Conservation (phyloP, 2,888 invertebrate genomes). For the Nemotelus nigrinus region DNA sequence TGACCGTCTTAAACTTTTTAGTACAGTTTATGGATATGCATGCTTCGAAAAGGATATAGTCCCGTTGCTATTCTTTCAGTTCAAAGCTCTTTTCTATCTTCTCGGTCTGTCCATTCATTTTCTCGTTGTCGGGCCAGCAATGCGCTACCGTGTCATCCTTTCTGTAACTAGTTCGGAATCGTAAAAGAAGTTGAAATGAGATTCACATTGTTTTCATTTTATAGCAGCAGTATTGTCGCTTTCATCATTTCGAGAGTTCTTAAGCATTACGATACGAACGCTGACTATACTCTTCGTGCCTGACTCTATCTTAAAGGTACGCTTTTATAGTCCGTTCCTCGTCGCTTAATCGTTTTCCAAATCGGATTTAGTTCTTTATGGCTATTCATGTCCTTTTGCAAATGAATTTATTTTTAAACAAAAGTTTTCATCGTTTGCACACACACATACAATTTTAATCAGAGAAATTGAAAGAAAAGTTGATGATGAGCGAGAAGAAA, state of each 20-base stretch:
- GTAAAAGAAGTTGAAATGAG: constrained; percentile 32
- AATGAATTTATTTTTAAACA: constrained; percentile 32
- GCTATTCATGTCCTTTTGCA: constrained; percentile 11
- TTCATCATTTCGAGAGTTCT: not conserved
- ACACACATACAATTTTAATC: constrained; percentile 4
- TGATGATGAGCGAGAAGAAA: not conserved
- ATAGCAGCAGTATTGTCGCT: not conserved
- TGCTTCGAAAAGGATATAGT: constrained; percentile 12
- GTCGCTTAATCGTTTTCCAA: constrained; percentile 30
- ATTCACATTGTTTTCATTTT: constrained; percentile 36
- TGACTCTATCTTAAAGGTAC: not conserved
- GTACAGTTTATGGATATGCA: constrained; percentile 28
- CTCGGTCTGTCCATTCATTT: not conserved
- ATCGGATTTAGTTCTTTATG: constrained; percentile 38
- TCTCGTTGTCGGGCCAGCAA: not conserved
- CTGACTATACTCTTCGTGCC: not conserved
- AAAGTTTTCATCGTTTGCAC: constrained; percentile 17
- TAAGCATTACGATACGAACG: not conserved
- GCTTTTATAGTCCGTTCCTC: not conserved
- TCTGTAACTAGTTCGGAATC: constrained; percentile 20
- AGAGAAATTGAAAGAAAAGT: constrained; percentile 15
- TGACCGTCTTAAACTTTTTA: constrained; percentile 24
- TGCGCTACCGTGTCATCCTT: too few species aligned
- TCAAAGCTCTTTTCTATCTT: too few species aligned
- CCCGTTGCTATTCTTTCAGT: not conserved